These are phyloP conservation scores for Lycodopsis pacificus DNA, from an alignment of 2,797 vertebrate species.

Conservation along the genomic window DNA sequence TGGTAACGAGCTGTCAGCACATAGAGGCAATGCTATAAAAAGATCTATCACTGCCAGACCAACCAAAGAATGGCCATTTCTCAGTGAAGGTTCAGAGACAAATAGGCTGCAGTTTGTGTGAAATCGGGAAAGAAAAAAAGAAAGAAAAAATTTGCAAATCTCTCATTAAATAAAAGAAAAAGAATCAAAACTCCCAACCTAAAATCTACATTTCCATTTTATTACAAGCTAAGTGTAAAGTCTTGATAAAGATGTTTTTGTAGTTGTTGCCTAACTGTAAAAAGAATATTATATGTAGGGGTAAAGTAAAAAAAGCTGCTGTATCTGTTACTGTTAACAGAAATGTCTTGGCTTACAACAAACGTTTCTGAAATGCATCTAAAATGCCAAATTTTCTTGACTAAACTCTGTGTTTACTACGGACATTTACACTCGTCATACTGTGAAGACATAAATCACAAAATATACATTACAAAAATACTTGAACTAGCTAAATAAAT, in stretches of 20 bases:
- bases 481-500: background rate
- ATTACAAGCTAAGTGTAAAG: background rate
- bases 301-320: background rate
- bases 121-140: slow-evolving; percentile 1
- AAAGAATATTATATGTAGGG: background rate
- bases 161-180: background rate
- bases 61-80: slow-evolving; percentile 43
- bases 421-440: background rate
- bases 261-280: background rate
- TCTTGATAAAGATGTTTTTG: background rate
- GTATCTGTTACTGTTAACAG: background rate
- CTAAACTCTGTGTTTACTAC: background rate
- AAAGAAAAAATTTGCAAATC: background rate
- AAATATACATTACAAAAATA: background rate
- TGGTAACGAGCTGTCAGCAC: slow-evolving; percentile 66
- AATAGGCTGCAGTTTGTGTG: slow-evolving; percentile 27
- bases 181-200: background rate
- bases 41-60: slow-evolving; percentile 65
- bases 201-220: background rate
- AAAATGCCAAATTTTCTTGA: background rate
- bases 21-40: slow-evolving; percentile 66
- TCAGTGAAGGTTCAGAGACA: slow-evolving; percentile 49
- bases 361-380: background rate
- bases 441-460: background rate
- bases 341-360: background rate